These are phyloP conservation scores for Lerema accius DNA, from an alignment of 1,140 invertebrate genomes.

Conservation along the genomic window DNA sequence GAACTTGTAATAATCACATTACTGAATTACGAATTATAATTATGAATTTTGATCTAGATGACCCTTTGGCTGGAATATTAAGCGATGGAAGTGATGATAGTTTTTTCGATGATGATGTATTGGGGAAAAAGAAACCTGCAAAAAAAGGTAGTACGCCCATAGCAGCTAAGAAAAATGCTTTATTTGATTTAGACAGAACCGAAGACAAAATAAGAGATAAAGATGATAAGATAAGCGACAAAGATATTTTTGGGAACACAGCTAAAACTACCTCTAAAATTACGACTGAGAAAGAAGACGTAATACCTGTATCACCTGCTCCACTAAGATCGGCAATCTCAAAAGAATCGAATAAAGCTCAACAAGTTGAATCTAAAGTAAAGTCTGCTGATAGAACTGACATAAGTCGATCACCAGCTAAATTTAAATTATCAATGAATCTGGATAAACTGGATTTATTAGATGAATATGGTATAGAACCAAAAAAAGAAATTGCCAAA, in stretches of 20 bases:
- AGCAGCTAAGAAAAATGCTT: constrained; percentile 63
- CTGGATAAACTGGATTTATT: constrained; percentile 58
- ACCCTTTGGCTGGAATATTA: constrained; percentile 79
- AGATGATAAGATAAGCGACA: constrained; percentile 14
- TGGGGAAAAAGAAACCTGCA: constrained; percentile 66
- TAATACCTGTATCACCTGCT: constrained; percentile 43
- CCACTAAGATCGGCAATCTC: constrained; percentile 50
- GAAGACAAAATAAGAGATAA: constrained; percentile 36
- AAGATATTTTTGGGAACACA: constrained; percentile 21
- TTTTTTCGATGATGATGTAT: constrained; percentile 80
- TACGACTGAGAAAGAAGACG: too few species aligned
- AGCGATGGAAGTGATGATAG: constrained; percentile 82
- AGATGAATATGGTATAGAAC: constrained; percentile 42
- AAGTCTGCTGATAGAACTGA: constrained; percentile 42
- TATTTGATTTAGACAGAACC: constrained; percentile 67
- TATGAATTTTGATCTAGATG: constrained; percentile 78
- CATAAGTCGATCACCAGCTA: constrained; percentile 58
- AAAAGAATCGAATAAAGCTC: constrained; percentile 54
- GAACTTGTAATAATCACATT: too few species aligned
- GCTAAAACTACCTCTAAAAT: too few species aligned
- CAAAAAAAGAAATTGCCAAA: constrained; percentile 58
- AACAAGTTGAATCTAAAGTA: constrained; percentile 37
- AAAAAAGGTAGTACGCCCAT: constrained; percentile 57
- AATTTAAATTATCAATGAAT: constrained; percentile 51
- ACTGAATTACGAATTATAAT: too few species aligned